phyloP scores from a whole-genome alignment of 2,888 invertebrate species.

The Ophion obscuratus region DNA sequence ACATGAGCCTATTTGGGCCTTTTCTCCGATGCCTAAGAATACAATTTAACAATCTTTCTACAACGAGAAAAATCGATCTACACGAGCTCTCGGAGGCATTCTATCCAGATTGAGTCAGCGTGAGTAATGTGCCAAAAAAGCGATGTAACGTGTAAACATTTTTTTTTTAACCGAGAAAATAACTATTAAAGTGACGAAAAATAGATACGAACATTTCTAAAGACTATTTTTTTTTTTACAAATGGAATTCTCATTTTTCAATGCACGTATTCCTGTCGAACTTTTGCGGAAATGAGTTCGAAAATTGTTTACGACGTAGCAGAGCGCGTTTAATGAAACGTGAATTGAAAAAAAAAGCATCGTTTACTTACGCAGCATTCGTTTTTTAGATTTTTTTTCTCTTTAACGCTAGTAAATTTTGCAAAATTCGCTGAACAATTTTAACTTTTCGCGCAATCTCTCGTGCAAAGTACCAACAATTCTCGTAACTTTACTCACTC shows the following conservation, averaged over 20 bases:
- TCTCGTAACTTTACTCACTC: slow-evolving; percentile 43
- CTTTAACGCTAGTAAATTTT: background rate
- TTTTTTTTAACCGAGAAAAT: background rate
- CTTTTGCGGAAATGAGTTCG: background rate
- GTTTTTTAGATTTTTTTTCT: background rate
- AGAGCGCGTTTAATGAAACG: background rate
- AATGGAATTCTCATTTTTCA: background rate
- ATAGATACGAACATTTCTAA: too few species aligned
- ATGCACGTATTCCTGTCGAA: background rate
- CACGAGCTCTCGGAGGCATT: slow-evolving; percentile 2
- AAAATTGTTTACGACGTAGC: background rate
- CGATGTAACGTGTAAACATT: background rate
- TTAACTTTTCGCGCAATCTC: background rate
- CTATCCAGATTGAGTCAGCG: background rate
- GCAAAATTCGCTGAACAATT: background rate
- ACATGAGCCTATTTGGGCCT: background rate
- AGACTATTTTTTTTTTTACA: background rate
- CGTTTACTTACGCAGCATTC: background rate
- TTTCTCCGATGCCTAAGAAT: background rate
- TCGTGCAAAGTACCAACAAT: slow-evolving; percentile 39
- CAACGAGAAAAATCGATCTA: background rate
- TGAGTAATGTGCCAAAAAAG: background rate
- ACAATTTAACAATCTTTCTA: background rate
- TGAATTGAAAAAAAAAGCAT: background rate
- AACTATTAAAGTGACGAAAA: background rate